Evolutionary conservation across 2,888 invertebrate genomes (phyloP).

Genomic region (Euphydryas editha): DNA sequence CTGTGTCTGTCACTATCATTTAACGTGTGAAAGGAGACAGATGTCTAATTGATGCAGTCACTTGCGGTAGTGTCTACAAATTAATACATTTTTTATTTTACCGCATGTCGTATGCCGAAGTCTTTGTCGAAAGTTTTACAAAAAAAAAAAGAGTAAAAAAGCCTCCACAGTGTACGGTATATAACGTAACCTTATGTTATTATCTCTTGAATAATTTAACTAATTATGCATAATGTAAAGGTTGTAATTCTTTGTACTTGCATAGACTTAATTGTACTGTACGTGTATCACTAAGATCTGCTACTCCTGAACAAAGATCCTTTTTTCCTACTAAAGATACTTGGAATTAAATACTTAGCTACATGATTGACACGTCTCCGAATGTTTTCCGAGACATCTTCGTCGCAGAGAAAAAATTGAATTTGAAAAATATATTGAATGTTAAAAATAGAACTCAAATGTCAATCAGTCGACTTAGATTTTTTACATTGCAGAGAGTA

Average conservation of each 20-base stretch:
- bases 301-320: too few species aligned
- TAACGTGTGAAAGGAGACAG: slow-evolving; percentile 36
- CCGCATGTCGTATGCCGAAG: slow-evolving; percentile 22
- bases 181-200: neutral
- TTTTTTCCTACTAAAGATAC: too few species aligned
- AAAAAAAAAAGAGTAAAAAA: neutral
- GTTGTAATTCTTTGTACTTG: neutral
- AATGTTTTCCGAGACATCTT: too few species aligned
- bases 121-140: slow-evolving; percentile 14
- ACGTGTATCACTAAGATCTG: too few species aligned
- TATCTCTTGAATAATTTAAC: neutral
- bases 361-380: too few species aligned
- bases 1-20: slow-evolving; percentile 14
- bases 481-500: too few species aligned
- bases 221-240: neutral
- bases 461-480: too few species aligned
- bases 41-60: slow-evolving; percentile 44
- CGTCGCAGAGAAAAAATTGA: too few species aligned
- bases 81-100: slow-evolving; percentile 43
- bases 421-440: too few species aligned
- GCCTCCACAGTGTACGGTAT: neutral
- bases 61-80: slow-evolving; percentile 43
- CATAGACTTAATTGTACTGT: too few species aligned
- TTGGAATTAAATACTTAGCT: too few species aligned
- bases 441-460: too few species aligned